Base-by-base conservation (phyloP, 1,140 invertebrate genomes). In the Mercenaria mercenaria region DNA sequence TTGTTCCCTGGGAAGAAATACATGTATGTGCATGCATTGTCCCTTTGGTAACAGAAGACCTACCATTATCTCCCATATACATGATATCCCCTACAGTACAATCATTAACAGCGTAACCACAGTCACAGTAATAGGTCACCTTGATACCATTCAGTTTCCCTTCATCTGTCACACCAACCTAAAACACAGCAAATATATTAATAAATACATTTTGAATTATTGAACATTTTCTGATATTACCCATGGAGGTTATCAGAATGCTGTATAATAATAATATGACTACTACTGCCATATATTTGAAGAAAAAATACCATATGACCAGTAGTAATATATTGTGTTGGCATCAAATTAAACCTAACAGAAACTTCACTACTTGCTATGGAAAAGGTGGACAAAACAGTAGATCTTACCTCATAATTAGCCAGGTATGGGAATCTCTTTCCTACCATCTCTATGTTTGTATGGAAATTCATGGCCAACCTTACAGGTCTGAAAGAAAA, bases 401-500 rank as follows among this genome's bases (percentile, higher is more conserved):
- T n/a, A n/a, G n/a, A n/a, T 64, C 76, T 88, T 74, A 95, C 94
- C 90, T 98, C 98, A 93, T 99, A 99, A 92, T 98, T 97, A 32
- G 97, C 97, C 11, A 97, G 96, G 94, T 98, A 99, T 0, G 99
- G 98, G 96, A 99, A 98, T 88, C 99, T 96, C n/a, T 97, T 97
- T 1, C 99, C 99, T 0, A 97, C 97, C 87, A 98, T 97, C 91
- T 97, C 96, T 98, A 99, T 99, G 95, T 99, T 98, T 96, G 99
- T 98, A 94, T 99, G 98, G 83, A 99, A 97, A 87, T 99, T 98
- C 69, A 99, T 93, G 97, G 98, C 98, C 79, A 98, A 97, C 37
- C 98, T 97, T 0, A 99, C 97, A 11, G 99, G 98, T 93, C 97
- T 94, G 91, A 37, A 92, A 90, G 92, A 61, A 23, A 84, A 86